Evolutionary conservation across 2,113 vertebrate species (phyloP).

Genomic region (Carassius carassius): DNA sequence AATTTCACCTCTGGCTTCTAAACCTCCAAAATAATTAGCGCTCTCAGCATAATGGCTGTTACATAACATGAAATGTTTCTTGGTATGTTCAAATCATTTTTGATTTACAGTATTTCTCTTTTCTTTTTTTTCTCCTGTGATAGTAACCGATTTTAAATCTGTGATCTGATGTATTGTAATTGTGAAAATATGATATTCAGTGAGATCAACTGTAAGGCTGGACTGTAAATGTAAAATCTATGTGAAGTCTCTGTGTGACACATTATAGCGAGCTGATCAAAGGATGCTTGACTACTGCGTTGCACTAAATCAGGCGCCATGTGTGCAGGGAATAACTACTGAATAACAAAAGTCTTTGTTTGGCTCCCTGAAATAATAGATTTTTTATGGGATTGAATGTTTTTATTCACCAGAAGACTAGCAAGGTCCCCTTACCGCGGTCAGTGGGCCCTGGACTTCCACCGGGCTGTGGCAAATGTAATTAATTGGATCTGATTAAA

Average conservation of each 20-base stretch:
- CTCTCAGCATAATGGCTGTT: not conserved
- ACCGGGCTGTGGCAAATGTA: slow-evolving; percentile 68
- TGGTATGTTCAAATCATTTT: not conserved
- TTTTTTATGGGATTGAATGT: slow-evolving; percentile 64
- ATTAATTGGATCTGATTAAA: slow-evolving; percentile 82
- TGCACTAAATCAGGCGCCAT: slow-evolving; percentile 56
- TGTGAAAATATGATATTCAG: not conserved
- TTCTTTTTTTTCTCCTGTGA: not conserved
- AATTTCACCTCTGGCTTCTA: not conserved
- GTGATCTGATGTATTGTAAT: not conserved
- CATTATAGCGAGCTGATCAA: too few relatives aligned
- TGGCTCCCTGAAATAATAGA: slow-evolving; percentile 71
- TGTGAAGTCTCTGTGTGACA: too few relatives aligned
- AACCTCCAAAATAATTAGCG: not conserved
- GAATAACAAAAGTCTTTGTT: slow-evolving; percentile 72
- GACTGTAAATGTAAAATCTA: not conserved
- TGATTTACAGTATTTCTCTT: not conserved
- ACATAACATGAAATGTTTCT: not conserved
- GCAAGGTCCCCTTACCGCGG: slow-evolving; percentile 66
- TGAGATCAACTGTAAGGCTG: not conserved
- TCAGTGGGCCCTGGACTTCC: slow-evolving; percentile 63
- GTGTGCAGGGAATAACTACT: slow-evolving; percentile 67
- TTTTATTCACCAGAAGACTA: slow-evolving; percentile 66
- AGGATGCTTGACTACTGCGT: too few relatives aligned
- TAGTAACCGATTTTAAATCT: not conserved